A percentile compares a stretch with the other conserved stretches of the same genome.
phyloP scores from a whole-genome alignment of 2,113 vertebrate species.

The Peromyscus polionotus region DNA sequence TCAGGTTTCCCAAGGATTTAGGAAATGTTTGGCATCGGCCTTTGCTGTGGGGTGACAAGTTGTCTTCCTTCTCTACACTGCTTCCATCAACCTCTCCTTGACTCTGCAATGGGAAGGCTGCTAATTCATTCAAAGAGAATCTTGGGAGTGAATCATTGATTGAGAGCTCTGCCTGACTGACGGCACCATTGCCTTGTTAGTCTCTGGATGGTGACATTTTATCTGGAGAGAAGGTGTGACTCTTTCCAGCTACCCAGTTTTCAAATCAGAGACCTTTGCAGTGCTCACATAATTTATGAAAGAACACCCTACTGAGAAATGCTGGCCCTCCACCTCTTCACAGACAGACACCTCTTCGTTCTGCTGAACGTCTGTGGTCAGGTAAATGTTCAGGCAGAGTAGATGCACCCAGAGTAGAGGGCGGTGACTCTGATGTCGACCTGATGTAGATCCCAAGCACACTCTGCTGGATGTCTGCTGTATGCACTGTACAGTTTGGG shows the following conservation, averaged over 20 bases:
- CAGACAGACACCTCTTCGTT: background rate
- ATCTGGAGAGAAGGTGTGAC: constrained; percentile 57
- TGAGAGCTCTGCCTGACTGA: constrained; percentile 34
- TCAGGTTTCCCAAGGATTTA: background rate
- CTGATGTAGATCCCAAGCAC: background rate
- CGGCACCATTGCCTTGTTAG: background rate
- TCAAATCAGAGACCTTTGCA: background rate
- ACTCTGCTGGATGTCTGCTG: background rate
- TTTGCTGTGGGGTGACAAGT: background rate
- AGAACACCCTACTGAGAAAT: constrained; percentile 9
- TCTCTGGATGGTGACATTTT: constrained; percentile 4
- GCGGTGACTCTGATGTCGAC: background rate
- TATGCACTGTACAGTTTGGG: background rate
- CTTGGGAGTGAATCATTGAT: background rate
- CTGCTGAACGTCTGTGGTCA: background rate
- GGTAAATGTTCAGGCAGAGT: background rate
- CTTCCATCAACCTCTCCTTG: background rate
- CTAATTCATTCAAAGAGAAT: constrained; percentile 47
- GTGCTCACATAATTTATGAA: background rate
- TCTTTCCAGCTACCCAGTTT: background rate
- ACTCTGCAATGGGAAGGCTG: background rate
- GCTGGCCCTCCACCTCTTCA: background rate
- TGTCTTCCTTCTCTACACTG: background rate
- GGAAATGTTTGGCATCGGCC: background rate
- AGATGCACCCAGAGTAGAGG: too few relatives aligned